Evolutionary conservation across 2,888 invertebrate species (phyloP).

Genomic region (Criorhina ranunculi): DNA sequence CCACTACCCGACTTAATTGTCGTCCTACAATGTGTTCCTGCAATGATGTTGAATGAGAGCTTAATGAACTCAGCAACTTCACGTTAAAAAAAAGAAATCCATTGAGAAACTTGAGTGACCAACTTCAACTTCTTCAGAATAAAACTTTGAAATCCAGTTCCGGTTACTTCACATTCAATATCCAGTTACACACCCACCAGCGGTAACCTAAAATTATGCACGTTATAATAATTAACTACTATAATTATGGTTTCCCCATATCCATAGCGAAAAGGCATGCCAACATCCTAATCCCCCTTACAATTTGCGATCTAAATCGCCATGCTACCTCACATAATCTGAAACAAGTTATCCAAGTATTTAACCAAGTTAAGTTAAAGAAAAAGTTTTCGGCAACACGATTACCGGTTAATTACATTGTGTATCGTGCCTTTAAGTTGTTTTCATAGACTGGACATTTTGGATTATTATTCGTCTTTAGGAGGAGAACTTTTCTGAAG

Average conservation of each 20-base stretch:
- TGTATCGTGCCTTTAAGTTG: slow-evolving; percentile 17
- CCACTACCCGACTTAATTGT: no score
- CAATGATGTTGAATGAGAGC: no score
- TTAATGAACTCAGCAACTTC: no score
- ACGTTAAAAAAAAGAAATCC: not conserved
- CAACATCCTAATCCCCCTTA: slow-evolving; percentile 3
- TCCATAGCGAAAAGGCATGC: not conserved
- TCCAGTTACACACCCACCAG: not conserved
- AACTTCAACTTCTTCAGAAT: not conserved
- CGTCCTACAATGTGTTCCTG: no score
- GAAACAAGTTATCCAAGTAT: slow-evolving; percentile 12
- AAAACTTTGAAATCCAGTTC: not conserved
- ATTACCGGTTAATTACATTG: slow-evolving; percentile 20
- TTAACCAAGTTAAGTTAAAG: slow-evolving; percentile 11
- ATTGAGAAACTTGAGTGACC: not conserved
- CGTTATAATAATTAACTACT: not conserved
- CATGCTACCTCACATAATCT: slow-evolving; percentile 1
- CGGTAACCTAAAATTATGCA: slow-evolving; percentile 2
- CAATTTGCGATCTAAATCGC: slow-evolving; percentile 8
- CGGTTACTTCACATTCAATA: not conserved
- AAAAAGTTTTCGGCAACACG: slow-evolving; percentile 21
- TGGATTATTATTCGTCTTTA: not conserved
- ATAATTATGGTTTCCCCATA: not conserved
- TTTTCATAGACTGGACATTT: not conserved
- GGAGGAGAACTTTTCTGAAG: not conserved